phyloP scores from a whole-genome alignment of 2,888 invertebrate genomes.

The Plebejus anna region DNA sequence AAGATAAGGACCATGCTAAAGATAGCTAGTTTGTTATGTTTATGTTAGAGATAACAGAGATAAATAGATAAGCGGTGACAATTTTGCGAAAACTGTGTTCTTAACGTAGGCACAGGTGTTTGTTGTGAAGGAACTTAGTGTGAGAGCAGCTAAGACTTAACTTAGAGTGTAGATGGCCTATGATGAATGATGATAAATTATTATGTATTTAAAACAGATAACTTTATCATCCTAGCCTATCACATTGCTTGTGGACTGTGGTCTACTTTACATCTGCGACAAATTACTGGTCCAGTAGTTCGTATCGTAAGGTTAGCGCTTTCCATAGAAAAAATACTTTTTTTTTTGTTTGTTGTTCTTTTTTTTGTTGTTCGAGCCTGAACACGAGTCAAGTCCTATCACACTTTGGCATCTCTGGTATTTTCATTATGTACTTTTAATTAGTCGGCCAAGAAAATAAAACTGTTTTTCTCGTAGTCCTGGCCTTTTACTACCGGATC shows the following conservation, averaged over 20 bases:
- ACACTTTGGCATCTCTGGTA: not conserved
- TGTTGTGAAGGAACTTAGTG: no score
- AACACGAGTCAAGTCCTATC: not conserved
- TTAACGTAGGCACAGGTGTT: no score
- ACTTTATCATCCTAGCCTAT: no score
- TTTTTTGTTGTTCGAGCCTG: not conserved
- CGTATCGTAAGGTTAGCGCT: no score
- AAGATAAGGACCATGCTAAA: not conserved
- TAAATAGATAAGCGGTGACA: not conserved
- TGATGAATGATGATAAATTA: no score
- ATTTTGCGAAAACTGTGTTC: not conserved
- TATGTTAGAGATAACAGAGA: not conserved
- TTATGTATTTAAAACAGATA: no score
- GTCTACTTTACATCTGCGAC: no score
- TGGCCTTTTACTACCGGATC: not conserved
- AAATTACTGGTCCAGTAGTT: no score
- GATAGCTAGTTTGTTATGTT: not conserved
- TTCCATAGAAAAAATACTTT: no score
- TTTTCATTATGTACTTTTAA: constrained; percentile 1
- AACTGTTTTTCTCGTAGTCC: not conserved
- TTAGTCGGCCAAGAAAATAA: not conserved
- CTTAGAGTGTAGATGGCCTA: no score
- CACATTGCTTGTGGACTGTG: no score
- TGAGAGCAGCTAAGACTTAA: no score
- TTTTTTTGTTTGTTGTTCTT: not conserved